Conservation (phyloP, 2,797 vertebrate genomes). For the Catostomus latipinnis region DNA sequence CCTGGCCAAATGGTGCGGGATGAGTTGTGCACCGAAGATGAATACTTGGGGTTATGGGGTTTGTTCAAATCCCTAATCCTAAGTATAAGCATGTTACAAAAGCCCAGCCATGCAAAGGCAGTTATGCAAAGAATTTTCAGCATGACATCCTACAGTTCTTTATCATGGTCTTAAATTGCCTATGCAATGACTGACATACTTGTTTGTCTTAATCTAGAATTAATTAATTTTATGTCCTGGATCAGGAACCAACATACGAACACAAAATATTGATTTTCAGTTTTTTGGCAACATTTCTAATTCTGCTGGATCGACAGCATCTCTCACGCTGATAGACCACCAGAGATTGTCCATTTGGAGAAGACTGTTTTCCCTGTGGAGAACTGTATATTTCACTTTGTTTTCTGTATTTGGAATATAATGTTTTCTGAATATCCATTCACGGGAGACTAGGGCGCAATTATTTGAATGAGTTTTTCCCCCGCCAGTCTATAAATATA, state of each 20-base stretch:
- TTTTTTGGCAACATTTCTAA: conserved; percentile 29
- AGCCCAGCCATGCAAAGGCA: conserved; percentile 22
- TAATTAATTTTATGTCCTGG: conserved; percentile 42
- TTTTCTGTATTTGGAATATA: background rate
- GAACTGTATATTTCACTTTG: background rate
- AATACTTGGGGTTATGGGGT: background rate
- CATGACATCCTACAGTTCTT: conserved; percentile 33
- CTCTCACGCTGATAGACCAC: conserved; percentile 23
- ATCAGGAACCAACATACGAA: conserved; percentile 23
- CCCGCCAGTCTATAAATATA: background rate
- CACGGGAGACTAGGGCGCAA: too few species aligned
- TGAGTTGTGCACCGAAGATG: too few species aligned
- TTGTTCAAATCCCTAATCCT: background rate
- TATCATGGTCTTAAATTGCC: conserved; percentile 27
- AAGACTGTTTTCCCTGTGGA: conserved; percentile 10
- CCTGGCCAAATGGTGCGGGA: too few species aligned
- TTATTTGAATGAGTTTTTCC: too few species aligned
- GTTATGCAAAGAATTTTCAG: conserved; percentile 39
- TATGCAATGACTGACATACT: conserved; percentile 23
- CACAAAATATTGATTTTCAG: conserved; percentile 35
- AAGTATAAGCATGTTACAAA: conserved; percentile 6
- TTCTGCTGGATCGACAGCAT: conserved; percentile 32
- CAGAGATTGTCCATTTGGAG: conserved; percentile 20
- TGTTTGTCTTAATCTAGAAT: conserved; percentile 20
- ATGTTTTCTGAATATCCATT: too few species aligned